A percentile compares a stretch with the other conserved stretches of the same genome.
These are phyloP conservation scores for Campaea margaritaria DNA, from an alignment of 2,888 invertebrate genomes.

Conservation along the genomic window DNA sequence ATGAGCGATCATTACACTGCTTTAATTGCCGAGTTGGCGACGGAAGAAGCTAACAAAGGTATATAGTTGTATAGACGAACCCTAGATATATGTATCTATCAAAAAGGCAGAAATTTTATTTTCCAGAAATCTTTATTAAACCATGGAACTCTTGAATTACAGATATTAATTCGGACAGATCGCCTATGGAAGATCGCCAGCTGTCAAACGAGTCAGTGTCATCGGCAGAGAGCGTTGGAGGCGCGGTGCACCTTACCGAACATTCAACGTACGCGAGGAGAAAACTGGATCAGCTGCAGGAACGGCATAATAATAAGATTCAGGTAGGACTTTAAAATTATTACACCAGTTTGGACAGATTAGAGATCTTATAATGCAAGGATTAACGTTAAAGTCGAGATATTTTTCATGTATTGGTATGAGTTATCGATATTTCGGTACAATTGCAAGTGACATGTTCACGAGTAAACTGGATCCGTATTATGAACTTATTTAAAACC, in stretches of 20 bases:
- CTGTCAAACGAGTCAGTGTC: slow-evolving; percentile 83
- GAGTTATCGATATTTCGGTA: no score
- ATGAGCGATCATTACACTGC: slow-evolving; percentile 94
- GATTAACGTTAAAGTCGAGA: no score
- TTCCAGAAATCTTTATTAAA: no score
- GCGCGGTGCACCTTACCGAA: slow-evolving; percentile 88
- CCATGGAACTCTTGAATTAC: slow-evolving; percentile 22
- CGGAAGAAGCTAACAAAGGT: slow-evolving; percentile 84
- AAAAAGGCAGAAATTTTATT: no score
- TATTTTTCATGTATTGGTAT: no score
- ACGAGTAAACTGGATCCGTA: no score
- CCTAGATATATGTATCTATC: no score
- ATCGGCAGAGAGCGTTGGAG: slow-evolving; percentile 77
- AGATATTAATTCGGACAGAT: slow-evolving; percentile 77
- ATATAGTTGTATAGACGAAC: slow-evolving; percentile 12
- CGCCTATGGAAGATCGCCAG: slow-evolving; percentile 84
- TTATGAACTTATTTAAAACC: no score
- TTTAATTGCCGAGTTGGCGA: slow-evolving; percentile 88
- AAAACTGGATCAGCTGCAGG: slow-evolving; percentile 93
- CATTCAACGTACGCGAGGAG: slow-evolving; percentile 93
- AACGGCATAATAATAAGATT: slow-evolving; percentile 93
- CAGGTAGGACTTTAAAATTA: slow-evolving; percentile 66
- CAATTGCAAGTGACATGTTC: no score
- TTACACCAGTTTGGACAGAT: no score
- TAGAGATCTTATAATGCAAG: no score